These are phyloP conservation scores for Idaea dimidiata DNA, from an alignment of 2,888 invertebrate genomes.

Conservation along the genomic window DNA sequence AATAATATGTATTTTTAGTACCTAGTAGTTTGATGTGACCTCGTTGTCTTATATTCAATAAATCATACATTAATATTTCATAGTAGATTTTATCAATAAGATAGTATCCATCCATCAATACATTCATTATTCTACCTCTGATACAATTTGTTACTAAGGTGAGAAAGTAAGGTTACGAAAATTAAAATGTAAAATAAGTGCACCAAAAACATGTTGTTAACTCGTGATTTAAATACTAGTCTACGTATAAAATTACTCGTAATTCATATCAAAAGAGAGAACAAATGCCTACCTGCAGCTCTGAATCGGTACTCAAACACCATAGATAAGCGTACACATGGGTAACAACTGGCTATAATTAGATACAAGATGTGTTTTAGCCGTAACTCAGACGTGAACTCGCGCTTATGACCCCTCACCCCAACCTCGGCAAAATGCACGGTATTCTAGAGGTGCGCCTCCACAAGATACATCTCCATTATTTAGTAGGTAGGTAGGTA, in stretches of 20 bases:
- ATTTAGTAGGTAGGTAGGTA: not conserved
- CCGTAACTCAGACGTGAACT: conserved; percentile 44
- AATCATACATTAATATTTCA: too few relatives aligned
- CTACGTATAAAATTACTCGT: not conserved
- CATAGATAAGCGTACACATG: conserved; percentile 16
- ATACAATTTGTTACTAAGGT: not conserved
- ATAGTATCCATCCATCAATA: too few relatives aligned
- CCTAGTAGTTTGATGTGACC: too few relatives aligned
- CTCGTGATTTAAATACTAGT: not conserved
- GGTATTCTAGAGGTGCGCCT: conserved; percentile 23
- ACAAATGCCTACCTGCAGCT: not conserved
- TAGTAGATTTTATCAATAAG: too few relatives aligned
- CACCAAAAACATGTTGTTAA: not conserved
- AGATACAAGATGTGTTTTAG: conserved; percentile 48
- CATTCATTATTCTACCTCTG: too few relatives aligned
- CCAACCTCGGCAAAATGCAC: conserved; percentile 23
- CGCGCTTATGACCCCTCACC: conserved; percentile 44
- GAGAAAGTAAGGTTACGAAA: not conserved
- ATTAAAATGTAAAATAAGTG: not conserved
- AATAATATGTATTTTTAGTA: not conserved
- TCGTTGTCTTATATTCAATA: too few relatives aligned
- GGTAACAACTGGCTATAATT: conserved; percentile 53
- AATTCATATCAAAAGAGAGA: not conserved
- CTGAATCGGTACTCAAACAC: not conserved
- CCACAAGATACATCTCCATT: not conserved